Evolutionary conservation across 2,888 invertebrate species (phyloP).

Genomic region (Standfussiana lucernea): DNA sequence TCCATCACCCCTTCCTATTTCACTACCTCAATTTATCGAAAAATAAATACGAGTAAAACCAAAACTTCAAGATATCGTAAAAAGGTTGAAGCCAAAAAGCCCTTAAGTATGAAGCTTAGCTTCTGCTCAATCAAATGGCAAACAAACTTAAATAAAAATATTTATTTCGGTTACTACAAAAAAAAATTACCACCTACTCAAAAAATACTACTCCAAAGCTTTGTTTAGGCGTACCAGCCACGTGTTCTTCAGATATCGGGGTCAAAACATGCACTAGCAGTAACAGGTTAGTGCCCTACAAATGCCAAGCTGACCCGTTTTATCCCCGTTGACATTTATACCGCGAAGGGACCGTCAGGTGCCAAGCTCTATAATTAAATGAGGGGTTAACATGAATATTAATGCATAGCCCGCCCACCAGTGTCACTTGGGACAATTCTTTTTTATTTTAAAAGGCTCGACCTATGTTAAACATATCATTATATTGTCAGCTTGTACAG

Average conservation of each 20-base stretch:
- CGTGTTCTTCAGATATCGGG: constrained; percentile 44
- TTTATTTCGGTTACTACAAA: not conserved
- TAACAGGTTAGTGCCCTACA: constrained; percentile 67
- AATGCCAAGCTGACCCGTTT: constrained; percentile 67
- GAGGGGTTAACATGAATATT: constrained; percentile 50
- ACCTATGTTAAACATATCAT: constrained; percentile 21
- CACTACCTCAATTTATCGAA: not conserved
- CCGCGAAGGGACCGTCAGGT: constrained; percentile 49
- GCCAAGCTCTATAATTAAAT: constrained; percentile 58
- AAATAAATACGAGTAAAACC: not conserved
- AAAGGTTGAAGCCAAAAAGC: not conserved
- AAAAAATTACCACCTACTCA: not conserved
- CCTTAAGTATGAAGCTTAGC: not conserved
- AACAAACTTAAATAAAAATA: not conserved
- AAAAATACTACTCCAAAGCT: constrained; percentile 9
- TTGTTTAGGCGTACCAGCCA: constrained; percentile 30
- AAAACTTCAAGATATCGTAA: not conserved
- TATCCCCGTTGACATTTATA: constrained; percentile 64
- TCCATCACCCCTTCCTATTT: not conserved
- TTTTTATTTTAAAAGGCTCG: constrained; percentile 23
- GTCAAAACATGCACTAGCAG: constrained; percentile 54
- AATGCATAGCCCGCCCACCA: constrained; percentile 6
- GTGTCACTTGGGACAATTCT: constrained; percentile 39
- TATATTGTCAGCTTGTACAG: constrained; percentile 9
- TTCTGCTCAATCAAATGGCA: not conserved